Percentiles rank a stretch among this genome's conserved stretches.
These are phyloP conservation scores for Pogonognathellus flavescens DNA, from an alignment of 1,140 invertebrate genomes.

Conservation along the genomic window DNA sequence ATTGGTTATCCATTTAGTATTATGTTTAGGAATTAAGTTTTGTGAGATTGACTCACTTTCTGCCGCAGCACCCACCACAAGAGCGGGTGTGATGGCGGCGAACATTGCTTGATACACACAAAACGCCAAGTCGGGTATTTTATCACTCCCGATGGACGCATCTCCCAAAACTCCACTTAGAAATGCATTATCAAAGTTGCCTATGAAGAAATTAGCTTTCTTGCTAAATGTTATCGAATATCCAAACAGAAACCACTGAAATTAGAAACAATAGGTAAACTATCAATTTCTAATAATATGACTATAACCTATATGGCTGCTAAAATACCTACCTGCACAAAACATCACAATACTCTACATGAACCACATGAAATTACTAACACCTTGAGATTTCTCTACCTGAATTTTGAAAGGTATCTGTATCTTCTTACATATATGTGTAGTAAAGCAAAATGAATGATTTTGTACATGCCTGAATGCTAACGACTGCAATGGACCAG, in stretches of 20 bases:
- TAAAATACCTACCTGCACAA: too few species aligned
- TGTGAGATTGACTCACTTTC: conserved; percentile 50
- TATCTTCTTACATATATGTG: too few species aligned
- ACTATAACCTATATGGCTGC: too few species aligned
- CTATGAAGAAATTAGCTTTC: conserved; percentile 55
- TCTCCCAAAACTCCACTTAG: conserved; percentile 37
- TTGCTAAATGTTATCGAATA: conserved; percentile 61
- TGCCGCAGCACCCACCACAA: conserved; percentile 63
- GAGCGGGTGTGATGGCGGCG: conserved; percentile 64
- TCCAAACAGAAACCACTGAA: conserved; percentile 64
- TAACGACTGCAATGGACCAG: conserved; percentile 64
- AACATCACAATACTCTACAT: too few species aligned
- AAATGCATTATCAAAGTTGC: conserved; percentile 58
- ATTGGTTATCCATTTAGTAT: background rate
- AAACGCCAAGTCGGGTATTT: conserved; percentile 64
- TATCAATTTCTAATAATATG: too few species aligned
- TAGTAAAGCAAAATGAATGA: too few species aligned
- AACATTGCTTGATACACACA: conserved; percentile 64
- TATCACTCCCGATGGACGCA: background rate
- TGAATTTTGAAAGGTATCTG: too few species aligned
- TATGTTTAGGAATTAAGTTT: background rate
- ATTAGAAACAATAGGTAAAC: too few species aligned
- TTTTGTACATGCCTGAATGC: conserved; percentile 60
- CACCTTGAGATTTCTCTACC: too few species aligned
- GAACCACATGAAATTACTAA: too few species aligned